Evolutionary conservation across 53 echinoderm and acorn worm species (phyloP).

Genomic region (Hippasteria phrygiana): DNA sequence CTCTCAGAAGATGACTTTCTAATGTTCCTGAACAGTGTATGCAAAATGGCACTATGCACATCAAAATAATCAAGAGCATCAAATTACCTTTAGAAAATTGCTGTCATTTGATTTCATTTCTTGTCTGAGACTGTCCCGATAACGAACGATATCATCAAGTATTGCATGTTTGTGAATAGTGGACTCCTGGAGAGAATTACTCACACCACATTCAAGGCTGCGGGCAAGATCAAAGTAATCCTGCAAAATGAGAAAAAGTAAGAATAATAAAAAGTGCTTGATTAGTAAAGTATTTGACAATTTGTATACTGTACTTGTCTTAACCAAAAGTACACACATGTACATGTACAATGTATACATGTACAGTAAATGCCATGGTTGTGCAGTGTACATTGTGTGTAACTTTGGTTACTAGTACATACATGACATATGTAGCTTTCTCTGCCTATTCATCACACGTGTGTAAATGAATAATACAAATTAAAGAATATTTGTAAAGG

Average conservation of each 20-base stretch:
- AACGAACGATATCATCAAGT: slow-evolving; percentile 25
- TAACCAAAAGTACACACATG: neutral
- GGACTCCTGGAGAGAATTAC: slow-evolving; percentile 28
- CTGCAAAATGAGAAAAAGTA: no score
- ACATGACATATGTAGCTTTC: no score
- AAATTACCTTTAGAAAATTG: slow-evolving; percentile 32
- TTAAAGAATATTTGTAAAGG: no score
- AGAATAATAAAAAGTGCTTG: neutral
- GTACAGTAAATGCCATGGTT: no score
- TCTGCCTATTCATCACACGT: no score
- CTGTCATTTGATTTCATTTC: slow-evolving; percentile 31
- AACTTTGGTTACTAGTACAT: no score
- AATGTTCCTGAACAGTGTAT: neutral
- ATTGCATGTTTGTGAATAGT: slow-evolving; percentile 46
- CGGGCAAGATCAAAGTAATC: slow-evolving; percentile 53
- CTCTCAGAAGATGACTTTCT: neutral
- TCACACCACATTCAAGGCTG: slow-evolving; percentile 43
- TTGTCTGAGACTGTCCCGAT: slow-evolving; percentile 50
- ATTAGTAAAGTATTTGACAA: neutral
- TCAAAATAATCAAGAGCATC: no score
- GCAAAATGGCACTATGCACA: no score
- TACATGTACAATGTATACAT: neutral
- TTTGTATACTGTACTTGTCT: neutral
- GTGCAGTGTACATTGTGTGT: no score
- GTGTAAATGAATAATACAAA: no score